Evolutionary conservation across 2,113 vertebrate genomes (phyloP).

Genomic region (Lutjanus erythropterus): DNA sequence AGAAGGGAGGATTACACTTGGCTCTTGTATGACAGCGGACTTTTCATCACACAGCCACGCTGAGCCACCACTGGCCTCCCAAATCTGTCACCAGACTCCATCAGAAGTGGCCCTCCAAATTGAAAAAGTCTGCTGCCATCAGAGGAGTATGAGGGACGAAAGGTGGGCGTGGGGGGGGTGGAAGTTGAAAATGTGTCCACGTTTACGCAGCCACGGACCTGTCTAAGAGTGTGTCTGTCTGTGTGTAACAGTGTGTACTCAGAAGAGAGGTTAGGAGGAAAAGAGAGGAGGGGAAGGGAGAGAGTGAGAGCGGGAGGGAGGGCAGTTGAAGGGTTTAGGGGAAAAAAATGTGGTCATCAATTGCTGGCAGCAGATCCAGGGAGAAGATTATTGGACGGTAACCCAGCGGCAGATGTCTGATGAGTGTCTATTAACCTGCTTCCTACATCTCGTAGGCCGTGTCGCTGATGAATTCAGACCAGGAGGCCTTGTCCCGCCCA

Average conservation of each 20-base stretch:
- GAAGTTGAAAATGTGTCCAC: conserved; percentile 34
- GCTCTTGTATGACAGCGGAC: conserved; percentile 75
- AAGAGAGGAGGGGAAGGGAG: conserved; percentile 45
- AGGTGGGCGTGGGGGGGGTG: not conserved
- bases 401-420: conserved; percentile 88
- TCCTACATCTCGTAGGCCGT: conserved; percentile 83
- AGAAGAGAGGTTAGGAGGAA: conserved; percentile 56
- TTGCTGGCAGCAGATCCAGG: conserved; percentile 86
- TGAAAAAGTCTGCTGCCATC: conserved; percentile 80
- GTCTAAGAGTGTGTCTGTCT: conserved; percentile 47
- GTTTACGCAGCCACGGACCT: conserved; percentile 50
- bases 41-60: conserved; percentile 73
- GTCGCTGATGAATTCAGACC: conserved; percentile 86
- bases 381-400: conserved; percentile 87
- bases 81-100: conserved; percentile 81
- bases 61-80: conserved; percentile 67
- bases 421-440: conserved; percentile 90
- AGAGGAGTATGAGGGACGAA: conserved; percentile 39
- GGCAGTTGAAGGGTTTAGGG: conserved; percentile 73
- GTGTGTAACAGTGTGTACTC: conserved; percentile 45
- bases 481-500: conserved; percentile 85
- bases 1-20: conserved; percentile 72
- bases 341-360: conserved; percentile 85
- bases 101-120: conserved; percentile 78
- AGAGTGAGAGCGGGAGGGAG: conserved; percentile 54